A percentile compares a stretch with the other conserved stretches of the same genome.
phyloP scores from a whole-genome alignment of 2,888 invertebrate genomes.

The Molanna angustata region DNA sequence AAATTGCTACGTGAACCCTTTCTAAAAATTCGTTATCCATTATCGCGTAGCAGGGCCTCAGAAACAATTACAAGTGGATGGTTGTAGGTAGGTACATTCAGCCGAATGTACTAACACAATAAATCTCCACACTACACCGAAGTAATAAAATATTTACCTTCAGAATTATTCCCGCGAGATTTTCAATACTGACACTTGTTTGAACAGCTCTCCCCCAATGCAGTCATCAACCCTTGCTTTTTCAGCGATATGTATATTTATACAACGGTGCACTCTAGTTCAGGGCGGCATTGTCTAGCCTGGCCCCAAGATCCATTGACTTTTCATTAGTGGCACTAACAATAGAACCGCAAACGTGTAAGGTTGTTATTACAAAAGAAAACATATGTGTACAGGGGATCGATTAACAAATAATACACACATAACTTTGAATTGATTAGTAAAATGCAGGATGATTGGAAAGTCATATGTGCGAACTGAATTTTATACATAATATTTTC shows the following conservation, averaged over 20 bases:
- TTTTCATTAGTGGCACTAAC: conserved; percentile 23
- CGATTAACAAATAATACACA: too few species aligned
- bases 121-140: conserved; percentile 32
- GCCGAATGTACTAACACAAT: conserved; percentile 31
- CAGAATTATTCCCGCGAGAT: conserved; percentile 40
- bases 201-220: conserved; percentile 21
- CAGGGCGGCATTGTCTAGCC: conserved; percentile 12
- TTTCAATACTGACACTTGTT: conserved; percentile 33
- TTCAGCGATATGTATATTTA: conserved; percentile 27
- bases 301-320: conserved; percentile 18
- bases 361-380: too few species aligned
- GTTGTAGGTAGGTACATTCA: neutral
- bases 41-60: conserved; percentile 25
- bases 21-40: conserved; percentile 32
- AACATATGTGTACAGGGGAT: too few species aligned
- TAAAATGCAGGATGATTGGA: too few species aligned
- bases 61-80: conserved; percentile 29
- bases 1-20: conserved; percentile 26
- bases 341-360: conserved; percentile 13
- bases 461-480: too few species aligned
- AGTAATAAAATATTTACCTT: conserved; percentile 44
- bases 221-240: conserved; percentile 29
- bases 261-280: conserved; percentile 13
- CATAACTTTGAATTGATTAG: too few species aligned
- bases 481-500: too few species aligned